Percentiles rank a stretch among this genome's conserved stretches.
Evolutionary conservation across 2,888 invertebrate species (phyloP).

Genomic region (Congeria kusceri): DNA sequence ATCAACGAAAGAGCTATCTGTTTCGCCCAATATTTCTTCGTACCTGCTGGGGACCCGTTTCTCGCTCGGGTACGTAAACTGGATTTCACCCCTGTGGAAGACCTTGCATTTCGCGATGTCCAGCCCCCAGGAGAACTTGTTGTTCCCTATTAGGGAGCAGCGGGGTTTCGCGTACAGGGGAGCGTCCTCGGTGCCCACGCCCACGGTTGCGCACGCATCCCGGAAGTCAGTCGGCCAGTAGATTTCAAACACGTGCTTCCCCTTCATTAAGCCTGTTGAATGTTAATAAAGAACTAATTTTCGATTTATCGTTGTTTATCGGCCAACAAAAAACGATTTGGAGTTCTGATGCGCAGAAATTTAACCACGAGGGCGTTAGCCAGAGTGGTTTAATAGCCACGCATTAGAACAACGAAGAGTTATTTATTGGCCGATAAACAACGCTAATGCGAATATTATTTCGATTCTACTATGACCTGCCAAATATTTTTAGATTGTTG

Average conservation of each 20-base stretch:
- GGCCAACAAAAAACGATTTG: no score
- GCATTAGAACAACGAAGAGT: no score
- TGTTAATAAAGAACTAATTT: no score
- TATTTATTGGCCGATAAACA: no score
- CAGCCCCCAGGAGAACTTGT: conserved; percentile 45
- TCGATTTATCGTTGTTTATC: no score
- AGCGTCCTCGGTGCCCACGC: conserved; percentile 49
- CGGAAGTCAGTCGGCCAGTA: conserved; percentile 38
- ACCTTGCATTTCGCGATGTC: conserved; percentile 41
- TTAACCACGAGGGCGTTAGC: no score
- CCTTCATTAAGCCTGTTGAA: conserved; percentile 31
- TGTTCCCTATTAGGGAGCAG: conserved; percentile 49
- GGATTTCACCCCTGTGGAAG: conserved; percentile 37
- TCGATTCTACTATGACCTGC: no score
- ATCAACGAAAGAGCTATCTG: no score
- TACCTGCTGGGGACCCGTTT: conserved; percentile 50
- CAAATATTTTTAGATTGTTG: no score
- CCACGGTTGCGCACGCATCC: conserved; percentile 34
- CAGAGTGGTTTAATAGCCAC: no score
- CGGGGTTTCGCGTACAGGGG: conserved; percentile 48
- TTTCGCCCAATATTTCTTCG: background rate
- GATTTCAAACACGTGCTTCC: conserved; percentile 59
- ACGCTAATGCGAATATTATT: no score
- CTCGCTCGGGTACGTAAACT: conserved; percentile 17
- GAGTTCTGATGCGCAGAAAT: no score